These are phyloP conservation scores for Proisotoma minuta DNA, from an alignment of 2,888 invertebrate species.

Conservation along the genomic window DNA sequence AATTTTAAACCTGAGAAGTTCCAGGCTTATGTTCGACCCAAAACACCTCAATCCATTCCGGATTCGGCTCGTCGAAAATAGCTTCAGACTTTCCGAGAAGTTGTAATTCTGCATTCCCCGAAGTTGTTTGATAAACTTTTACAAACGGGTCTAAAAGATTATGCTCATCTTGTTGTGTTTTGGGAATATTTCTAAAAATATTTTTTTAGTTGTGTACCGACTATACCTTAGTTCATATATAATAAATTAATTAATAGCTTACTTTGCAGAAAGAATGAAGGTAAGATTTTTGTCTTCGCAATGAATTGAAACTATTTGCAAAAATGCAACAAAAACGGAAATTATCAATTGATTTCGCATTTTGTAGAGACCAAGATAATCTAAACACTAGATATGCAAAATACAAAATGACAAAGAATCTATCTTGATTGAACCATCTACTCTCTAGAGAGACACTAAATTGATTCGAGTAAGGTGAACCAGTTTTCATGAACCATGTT, in stretches of 20 bases:
- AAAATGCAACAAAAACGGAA: background rate
- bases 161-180: slow-evolving; percentile 30
- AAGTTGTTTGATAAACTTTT: slow-evolving; percentile 28
- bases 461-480: too few species aligned
- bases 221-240: background rate
- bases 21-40: slow-evolving; percentile 40
- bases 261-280: slow-evolving; percentile 38
- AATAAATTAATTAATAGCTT: slow-evolving; percentile 5
- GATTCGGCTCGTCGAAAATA: slow-evolving; percentile 30
- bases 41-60: slow-evolving; percentile 41
- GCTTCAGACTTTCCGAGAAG: slow-evolving; percentile 38
- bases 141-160: slow-evolving; percentile 38
- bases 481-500: too few species aligned
- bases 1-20: slow-evolving; percentile 17
- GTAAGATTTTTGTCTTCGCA: slow-evolving; percentile 38
- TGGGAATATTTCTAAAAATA: slow-evolving; percentile 24
- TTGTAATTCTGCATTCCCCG: slow-evolving; percentile 26
- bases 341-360: background rate
- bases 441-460: too few species aligned
- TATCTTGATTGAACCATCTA: too few species aligned
- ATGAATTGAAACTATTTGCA: background rate
- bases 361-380: background rate
- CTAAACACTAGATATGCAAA: too few species aligned
- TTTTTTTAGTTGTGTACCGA: background rate
- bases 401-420: too few species aligned